Evolutionary conservation across 2,113 vertebrate genomes (phyloP).

Genomic region (Brachyhypopomus gauderio): DNA sequence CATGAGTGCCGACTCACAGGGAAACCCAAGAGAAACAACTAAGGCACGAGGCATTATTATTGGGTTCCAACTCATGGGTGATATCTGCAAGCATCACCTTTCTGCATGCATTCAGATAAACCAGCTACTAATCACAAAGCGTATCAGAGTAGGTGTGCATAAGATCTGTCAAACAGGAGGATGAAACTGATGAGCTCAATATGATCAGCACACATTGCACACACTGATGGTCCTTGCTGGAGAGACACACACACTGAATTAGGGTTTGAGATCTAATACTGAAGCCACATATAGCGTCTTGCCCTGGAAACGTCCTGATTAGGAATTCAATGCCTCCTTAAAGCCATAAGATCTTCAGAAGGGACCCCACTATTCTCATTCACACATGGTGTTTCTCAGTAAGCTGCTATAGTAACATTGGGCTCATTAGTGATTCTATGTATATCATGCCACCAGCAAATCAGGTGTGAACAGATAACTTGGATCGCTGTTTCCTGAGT

Average conservation of each 20-base stretch:
- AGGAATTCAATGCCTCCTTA: slow-evolving; percentile 72
- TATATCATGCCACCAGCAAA: slow-evolving; percentile 22
- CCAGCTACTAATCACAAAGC: no score
- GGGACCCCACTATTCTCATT: slow-evolving; percentile 15
- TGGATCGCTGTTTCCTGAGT: slow-evolving; percentile 46
- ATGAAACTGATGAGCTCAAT: no score
- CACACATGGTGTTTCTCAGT: background rate
- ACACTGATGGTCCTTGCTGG: background rate
- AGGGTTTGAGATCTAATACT: slow-evolving; percentile 64
- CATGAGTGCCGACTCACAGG: background rate
- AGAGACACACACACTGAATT: slow-evolving; percentile 51
- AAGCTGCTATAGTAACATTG: slow-evolving; percentile 24
- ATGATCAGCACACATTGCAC: no score
- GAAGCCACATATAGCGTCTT: slow-evolving; percentile 68
- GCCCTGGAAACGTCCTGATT: slow-evolving; percentile 69
- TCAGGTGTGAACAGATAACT: slow-evolving; percentile 37
- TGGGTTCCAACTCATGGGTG: no score
- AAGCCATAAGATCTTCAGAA: slow-evolving; percentile 66
- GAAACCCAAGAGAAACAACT: background rate
- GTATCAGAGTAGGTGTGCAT: no score
- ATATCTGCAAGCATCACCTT: no score
- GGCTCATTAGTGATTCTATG: slow-evolving; percentile 21
- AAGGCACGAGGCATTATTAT: no score
- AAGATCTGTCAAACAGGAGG: no score
- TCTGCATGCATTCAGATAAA: no score